Base-by-base conservation (phyloP, 2,797 vertebrate species). In the Gymnothorax javanicus region DNA sequence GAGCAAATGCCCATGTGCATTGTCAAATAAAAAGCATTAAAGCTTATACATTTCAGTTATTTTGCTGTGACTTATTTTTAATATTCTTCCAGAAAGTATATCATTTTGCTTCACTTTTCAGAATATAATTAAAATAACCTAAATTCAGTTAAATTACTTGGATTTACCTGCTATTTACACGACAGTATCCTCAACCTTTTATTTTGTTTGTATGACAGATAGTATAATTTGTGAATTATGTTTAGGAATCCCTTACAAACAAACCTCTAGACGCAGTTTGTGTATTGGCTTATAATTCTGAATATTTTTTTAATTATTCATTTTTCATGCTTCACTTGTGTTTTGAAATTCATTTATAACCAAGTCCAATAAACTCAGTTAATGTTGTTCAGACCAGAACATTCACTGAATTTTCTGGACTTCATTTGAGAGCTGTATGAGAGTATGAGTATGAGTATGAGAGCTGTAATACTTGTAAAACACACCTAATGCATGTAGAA, bases 171-270 rank as follows among this genome's bases (percentile, higher is more conserved):
- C 7, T 58, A 58, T 25, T 5, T 83, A 12, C 15, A 79, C 23
- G n/a, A 43, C 56, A 11, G 23, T 62, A 43, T 75, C 81, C 33
- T 62, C 64, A 64, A n/a, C 17, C 2, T 6, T 33, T 77, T 20
- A 75, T 85, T 75, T 67, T 82, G 50, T 77, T 50, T 50, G 64
- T 60, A 86, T 81, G 59, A 79, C 58, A 81, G 56, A 79, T 43
- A 69, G 77, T 77, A 82, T 82, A 82, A n/a, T 8, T 25, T 64
- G 82, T 13, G 82, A 86, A 69, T 82, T 33, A 82, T 86, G 52
- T 86, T 86, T 82, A 23, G 23, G 27, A 81, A 62, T 86, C 50
- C 77, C 25, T 73, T 23, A 71, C 50, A 64, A 81, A 77, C 75
- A 82, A 60, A 54, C 50, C 52, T 57, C 58, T 71, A 83, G 69